Conservation (phyloP, 2,888 invertebrate species). For the Oxycera nigricornis region DNA sequence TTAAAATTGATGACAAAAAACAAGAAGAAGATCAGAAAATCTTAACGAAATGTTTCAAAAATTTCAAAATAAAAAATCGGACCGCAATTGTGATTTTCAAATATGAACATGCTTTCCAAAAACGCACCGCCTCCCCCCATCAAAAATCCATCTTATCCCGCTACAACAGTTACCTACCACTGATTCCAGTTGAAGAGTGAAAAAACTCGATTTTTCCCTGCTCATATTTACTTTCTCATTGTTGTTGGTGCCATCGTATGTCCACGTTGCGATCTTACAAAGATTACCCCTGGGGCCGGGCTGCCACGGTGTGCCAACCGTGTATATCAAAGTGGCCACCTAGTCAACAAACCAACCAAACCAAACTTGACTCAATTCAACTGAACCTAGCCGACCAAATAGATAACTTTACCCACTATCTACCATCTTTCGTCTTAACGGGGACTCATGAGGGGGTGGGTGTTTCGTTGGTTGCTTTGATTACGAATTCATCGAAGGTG, state of each 20-base stretch:
- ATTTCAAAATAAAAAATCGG: too few species aligned
- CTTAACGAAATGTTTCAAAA: too few species aligned
- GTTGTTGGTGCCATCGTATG: slow-evolving; percentile 22
- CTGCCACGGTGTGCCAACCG: background rate
- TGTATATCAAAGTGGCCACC: too few species aligned
- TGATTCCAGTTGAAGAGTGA: background rate
- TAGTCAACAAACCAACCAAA: too few species aligned
- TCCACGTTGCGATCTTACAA: slow-evolving; percentile 38
- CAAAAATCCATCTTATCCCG: background rate
- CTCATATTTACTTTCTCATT: background rate
- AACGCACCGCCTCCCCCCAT: too few species aligned
- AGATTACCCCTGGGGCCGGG: background rate
- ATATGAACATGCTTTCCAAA: too few species aligned
- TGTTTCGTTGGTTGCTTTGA: slow-evolving; percentile 1
- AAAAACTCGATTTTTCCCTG: slow-evolving; percentile 19
- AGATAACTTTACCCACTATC: slow-evolving; percentile 26
- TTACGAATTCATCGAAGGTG: slow-evolving; percentile 35
- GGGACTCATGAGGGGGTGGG: slow-evolving; percentile 7
- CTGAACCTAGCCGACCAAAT: background rate
- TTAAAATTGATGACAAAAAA: too few species aligned
- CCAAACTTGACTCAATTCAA: too few species aligned
- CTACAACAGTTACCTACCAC: background rate
- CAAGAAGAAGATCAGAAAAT: too few species aligned
- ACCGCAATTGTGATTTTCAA: too few species aligned
- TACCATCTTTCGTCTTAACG: slow-evolving; percentile 10